These are phyloP conservation scores for Philhelius pedissequus DNA, from an alignment of 2,888 invertebrate genomes.

Conservation along the genomic window DNA sequence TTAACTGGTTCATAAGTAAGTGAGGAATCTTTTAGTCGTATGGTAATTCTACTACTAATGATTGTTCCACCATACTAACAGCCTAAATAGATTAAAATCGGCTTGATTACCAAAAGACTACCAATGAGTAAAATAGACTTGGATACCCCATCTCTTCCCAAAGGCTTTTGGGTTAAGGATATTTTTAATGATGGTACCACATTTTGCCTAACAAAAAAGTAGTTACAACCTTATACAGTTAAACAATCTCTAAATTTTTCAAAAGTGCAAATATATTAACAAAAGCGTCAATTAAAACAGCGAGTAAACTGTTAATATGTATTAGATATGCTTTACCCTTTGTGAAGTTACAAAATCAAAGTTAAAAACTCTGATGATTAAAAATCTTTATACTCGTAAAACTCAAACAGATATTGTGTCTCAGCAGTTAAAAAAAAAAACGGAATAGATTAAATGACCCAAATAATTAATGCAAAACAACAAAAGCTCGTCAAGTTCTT, in stretches of 20 bases:
- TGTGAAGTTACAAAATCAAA: constrained; percentile 11
- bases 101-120: too few species aligned
- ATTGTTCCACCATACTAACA: too few species aligned
- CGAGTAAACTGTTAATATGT: neutral
- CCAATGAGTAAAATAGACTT: too few species aligned
- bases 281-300: neutral
- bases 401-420: constrained; percentile 51
- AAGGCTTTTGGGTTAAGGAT: too few species aligned
- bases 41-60: too few species aligned
- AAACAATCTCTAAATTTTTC: neutral
- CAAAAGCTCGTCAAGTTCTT: constrained; percentile 61
- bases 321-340: neutral
- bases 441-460: constrained; percentile 47
- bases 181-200: too few species aligned
- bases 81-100: too few species aligned
- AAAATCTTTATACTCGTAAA: neutral
- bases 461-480: constrained; percentile 66
- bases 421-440: neutral
- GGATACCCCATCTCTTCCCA: too few species aligned
- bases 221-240: too few species aligned
- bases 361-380: constrained; percentile 27
- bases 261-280: neutral
- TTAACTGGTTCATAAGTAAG: too few species aligned
- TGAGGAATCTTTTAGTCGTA: too few species aligned
- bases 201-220: too few species aligned